Conservation (phyloP, 2,888 invertebrate genomes). For the Xylota segnis region DNA sequence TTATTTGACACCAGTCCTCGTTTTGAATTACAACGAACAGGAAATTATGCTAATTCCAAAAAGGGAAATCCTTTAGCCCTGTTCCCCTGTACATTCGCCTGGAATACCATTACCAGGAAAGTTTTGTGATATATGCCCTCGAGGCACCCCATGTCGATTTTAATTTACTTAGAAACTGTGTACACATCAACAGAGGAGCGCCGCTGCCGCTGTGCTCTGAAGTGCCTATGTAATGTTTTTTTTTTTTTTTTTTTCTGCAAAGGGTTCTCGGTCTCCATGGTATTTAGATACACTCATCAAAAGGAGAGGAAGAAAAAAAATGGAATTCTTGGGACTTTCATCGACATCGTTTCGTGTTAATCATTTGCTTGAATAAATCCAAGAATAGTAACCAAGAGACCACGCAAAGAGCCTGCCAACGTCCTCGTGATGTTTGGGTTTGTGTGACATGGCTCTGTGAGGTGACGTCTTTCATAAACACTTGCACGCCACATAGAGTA, state of each 20-base stretch:
- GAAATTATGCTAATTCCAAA: slow-evolving; percentile 65
- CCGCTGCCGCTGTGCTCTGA: no score
- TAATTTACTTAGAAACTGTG: slow-evolving; percentile 43
- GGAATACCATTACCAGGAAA: background rate
- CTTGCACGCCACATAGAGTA: background rate
- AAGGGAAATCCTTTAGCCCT: slow-evolving; percentile 19
- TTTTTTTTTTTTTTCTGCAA: background rate
- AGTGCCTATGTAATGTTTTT: background rate
- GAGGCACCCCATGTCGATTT: slow-evolving; percentile 46
- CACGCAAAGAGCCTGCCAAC: slow-evolving; percentile 15
- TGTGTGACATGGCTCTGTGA: slow-evolving; percentile 15
- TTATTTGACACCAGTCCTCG: slow-evolving; percentile 34
- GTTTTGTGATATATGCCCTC: background rate
- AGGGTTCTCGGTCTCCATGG: slow-evolving; percentile 8
- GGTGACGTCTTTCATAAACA: slow-evolving; percentile 53
- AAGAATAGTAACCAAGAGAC: slow-evolving; percentile 29
- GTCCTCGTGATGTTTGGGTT: background rate
- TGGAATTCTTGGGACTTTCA: background rate
- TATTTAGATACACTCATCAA: background rate
- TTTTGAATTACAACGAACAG: slow-evolving; percentile 47
- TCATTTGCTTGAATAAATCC: slow-evolving; percentile 33
- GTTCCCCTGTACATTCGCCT: background rate
- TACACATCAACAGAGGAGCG: slow-evolving; percentile 10
- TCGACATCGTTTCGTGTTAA: slow-evolving; percentile 28
- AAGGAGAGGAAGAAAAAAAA: background rate